Percentiles rank a stretch among this genome's conserved stretches.
Evolutionary conservation across 2,888 invertebrate species (phyloP).

Genomic region (Drosophila kanekoi): DNA sequence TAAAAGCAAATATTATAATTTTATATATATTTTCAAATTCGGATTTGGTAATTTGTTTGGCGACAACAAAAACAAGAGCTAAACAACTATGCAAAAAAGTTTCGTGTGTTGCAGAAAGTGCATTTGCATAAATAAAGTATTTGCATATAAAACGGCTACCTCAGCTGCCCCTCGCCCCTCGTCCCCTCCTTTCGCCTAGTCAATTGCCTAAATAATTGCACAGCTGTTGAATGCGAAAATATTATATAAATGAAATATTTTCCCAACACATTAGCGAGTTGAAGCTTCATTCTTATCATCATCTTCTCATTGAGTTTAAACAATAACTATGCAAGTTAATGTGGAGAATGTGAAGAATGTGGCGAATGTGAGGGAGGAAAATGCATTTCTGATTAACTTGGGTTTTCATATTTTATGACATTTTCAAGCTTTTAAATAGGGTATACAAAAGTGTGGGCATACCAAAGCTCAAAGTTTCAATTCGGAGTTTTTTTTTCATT

Average conservation of each 20-base stretch:
- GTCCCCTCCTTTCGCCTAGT: neutral
- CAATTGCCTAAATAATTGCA: neutral
- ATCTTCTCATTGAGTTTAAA: too few species aligned
- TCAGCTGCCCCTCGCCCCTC: neutral
- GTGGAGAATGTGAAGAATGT: too few species aligned
- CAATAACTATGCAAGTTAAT: too few species aligned
- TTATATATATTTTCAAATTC: constrained; percentile 1
- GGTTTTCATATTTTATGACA: too few species aligned
- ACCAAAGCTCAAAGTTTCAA: too few species aligned
- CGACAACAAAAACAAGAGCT: neutral
- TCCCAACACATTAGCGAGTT: neutral
- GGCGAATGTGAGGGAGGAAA: too few species aligned
- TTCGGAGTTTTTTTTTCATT: too few species aligned
- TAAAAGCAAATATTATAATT: neutral
- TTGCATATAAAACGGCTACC: neutral
- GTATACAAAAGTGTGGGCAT: too few species aligned
- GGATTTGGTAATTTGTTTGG: constrained; percentile 1
- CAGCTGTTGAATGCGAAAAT: neutral
- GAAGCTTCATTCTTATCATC: neutral
- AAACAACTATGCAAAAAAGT: constrained; percentile 8
- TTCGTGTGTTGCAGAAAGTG: neutral
- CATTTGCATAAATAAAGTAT: constrained; percentile 29
- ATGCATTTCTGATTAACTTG: too few species aligned
- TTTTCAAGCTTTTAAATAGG: too few species aligned
- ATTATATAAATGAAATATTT: neutral